Conservation (phyloP, 1,140 invertebrate species). For the Calosoma granatense region DNA sequence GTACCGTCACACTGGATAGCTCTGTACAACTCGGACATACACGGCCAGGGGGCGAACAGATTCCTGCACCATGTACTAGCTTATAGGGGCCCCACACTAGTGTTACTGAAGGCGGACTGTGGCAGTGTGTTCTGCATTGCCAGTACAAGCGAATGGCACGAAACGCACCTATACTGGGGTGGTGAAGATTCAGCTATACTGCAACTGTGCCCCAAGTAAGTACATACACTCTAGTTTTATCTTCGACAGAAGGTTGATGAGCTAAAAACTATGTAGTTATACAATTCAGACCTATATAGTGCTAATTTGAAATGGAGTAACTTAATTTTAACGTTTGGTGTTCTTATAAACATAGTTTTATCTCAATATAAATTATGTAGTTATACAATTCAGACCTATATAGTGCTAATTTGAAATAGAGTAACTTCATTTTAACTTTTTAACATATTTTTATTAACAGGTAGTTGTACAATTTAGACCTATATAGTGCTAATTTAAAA, state of each 20-base stretch:
- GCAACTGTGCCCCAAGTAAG: slow-evolving; percentile 68
- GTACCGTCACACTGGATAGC: slow-evolving; percentile 72
- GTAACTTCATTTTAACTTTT: too few species aligned
- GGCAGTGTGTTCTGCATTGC: slow-evolving; percentile 67
- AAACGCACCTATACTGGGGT: slow-evolving; percentile 76
- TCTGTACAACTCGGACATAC: slow-evolving; percentile 72
- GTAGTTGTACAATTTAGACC: too few species aligned
- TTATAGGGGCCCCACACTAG: slow-evolving; percentile 73
- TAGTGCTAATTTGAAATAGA: too few species aligned
- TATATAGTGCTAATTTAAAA: background rate
- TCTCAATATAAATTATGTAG: too few species aligned
- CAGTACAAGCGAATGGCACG: slow-evolving; percentile 72
- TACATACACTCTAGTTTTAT: slow-evolving; percentile 15
- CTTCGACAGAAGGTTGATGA: background rate
- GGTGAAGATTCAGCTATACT: slow-evolving; percentile 64
- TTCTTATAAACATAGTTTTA: background rate
- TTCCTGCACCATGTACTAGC: slow-evolving; percentile 79
- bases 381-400: too few species aligned
- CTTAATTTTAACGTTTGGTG: background rate
- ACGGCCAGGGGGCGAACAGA: slow-evolving; percentile 76
- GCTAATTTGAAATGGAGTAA: background rate
- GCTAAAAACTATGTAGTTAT: too few species aligned
- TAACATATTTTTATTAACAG: too few species aligned
- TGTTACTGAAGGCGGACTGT: slow-evolving; percentile 57
- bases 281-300: background rate